Evolutionary conservation across 2,797 vertebrate species (phyloP).

Genomic region (Notolepis coatsorum): DNA sequence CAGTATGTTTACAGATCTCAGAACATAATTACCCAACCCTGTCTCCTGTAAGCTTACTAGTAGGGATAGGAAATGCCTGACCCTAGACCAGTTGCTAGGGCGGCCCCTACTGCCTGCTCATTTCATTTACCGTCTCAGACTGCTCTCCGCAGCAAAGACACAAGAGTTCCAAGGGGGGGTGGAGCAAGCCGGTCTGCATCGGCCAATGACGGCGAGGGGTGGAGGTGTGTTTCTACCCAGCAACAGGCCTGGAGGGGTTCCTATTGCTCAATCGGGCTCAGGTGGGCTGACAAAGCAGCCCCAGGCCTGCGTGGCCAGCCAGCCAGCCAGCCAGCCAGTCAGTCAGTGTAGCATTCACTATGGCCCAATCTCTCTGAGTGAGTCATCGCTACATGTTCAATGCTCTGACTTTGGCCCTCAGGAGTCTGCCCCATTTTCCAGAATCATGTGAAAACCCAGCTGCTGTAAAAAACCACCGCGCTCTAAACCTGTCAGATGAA

Average conservation of each 20-base stretch:
- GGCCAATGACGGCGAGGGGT: constrained; percentile 76
- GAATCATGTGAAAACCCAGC: neutral
- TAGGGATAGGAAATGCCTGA: constrained; percentile 54
- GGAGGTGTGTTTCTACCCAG: constrained; percentile 77
- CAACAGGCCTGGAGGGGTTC: constrained; percentile 69
- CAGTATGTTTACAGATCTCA: constrained; percentile 18
- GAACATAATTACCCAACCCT: constrained; percentile 28
- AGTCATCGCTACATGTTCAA: constrained; percentile 38
- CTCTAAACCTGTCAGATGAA: too few species aligned
- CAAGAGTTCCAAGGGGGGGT: constrained; percentile 54
- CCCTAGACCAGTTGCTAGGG: constrained; percentile 49
- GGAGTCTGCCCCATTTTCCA: neutral
- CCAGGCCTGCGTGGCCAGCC: constrained; percentile 31
- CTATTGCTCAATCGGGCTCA: constrained; percentile 58
- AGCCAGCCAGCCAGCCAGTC: constrained; percentile 14
- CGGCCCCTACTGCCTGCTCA: constrained; percentile 28
- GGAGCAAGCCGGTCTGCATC: constrained; percentile 25
- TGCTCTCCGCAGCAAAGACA: constrained; percentile 52
- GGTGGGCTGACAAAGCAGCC: constrained; percentile 55
- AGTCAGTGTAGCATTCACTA: constrained; percentile 33
- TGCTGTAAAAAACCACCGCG: neutral
- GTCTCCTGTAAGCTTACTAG: constrained; percentile 55
- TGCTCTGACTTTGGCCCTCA: constrained; percentile 6
- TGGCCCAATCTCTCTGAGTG: constrained; percentile 33
- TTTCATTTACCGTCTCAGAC: constrained; percentile 50